These are phyloP conservation scores for Indri indri DNA, from an alignment of 2,113 vertebrate genomes.

Conservation along the genomic window DNA sequence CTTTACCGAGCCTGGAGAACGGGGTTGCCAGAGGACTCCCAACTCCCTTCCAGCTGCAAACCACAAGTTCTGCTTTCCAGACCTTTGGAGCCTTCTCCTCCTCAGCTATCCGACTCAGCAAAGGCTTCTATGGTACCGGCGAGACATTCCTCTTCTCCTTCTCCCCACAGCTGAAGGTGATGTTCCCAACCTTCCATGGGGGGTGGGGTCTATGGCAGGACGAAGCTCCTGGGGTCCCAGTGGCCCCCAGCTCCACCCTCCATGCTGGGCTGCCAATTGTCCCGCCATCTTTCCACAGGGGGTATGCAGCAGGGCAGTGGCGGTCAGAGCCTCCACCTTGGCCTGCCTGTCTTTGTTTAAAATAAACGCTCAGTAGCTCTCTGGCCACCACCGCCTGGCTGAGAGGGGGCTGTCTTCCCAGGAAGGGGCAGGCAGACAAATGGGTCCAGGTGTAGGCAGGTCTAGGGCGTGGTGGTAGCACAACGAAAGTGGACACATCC, in stretches of 20 bases:
- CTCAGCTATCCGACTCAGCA: slow-evolving; percentile 78
- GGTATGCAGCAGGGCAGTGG: background rate
- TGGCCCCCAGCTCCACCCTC: background rate
- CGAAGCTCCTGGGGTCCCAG: background rate
- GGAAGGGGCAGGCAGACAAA: background rate
- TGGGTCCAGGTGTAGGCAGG: background rate
- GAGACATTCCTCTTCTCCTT: slow-evolving; percentile 89
- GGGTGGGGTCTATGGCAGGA: background rate
- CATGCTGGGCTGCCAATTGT: background rate
- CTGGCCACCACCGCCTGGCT: background rate
- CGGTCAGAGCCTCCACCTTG: background rate
- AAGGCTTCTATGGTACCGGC: slow-evolving; percentile 85
- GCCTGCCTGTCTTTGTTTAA: background rate
- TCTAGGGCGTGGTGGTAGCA: background rate
- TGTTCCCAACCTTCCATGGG: background rate
- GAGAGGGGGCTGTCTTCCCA: background rate
- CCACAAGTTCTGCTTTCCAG: slow-evolving; percentile 63
- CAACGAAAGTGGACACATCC: background rate
- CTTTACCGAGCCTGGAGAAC: too few relatives aligned
- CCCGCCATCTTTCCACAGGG: background rate
- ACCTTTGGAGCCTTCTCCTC: slow-evolving; percentile 85
- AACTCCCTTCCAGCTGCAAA: background rate
- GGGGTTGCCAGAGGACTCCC: background rate
- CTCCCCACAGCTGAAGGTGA: slow-evolving; percentile 86
- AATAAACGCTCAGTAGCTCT: background rate